These are phyloP conservation scores for Patiria miniata DNA, from an alignment of 35 echinoderm and acorn worm species.

Conservation along the genomic window DNA sequence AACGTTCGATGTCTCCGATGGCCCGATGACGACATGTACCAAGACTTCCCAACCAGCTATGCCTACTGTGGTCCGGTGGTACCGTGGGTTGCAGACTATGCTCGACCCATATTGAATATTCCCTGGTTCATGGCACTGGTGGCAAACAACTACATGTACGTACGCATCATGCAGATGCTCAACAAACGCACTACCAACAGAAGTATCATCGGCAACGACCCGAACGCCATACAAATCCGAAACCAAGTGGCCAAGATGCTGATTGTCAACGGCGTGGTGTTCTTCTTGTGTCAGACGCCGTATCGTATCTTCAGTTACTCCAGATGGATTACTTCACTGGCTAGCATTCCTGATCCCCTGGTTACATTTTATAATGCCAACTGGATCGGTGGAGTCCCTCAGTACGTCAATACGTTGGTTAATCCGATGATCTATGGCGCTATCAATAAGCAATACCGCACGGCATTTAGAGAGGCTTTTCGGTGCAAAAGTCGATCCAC, in stretches of 20 bases:
- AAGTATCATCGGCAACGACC: background rate
- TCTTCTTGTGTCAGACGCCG: background rate
- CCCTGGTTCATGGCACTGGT: background rate
- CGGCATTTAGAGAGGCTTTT: background rate
- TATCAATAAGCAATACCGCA: background rate
- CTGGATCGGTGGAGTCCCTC: background rate
- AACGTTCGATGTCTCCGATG: background rate
- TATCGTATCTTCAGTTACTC: background rate
- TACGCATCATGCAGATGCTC: background rate
- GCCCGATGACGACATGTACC: conserved; percentile 4
- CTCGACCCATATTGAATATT: background rate
- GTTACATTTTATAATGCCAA: too few relatives aligned
- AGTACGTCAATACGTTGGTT: background rate
- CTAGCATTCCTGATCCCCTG: too few relatives aligned
- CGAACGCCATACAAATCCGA: background rate
- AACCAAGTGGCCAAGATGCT: conserved; percentile 35
- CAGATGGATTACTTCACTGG: too few relatives aligned
- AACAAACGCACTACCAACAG: background rate
- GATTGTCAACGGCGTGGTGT: background rate
- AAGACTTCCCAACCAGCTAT: background rate
- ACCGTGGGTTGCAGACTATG: background rate
- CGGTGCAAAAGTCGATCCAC: background rate
- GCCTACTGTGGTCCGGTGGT: background rate
- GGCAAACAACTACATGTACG: conserved; percentile 24
- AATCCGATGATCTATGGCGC: background rate